These are phyloP conservation scores for Rhabdornis inornatus DNA, from an alignment of 2,113 vertebrate genomes.

Conservation along the genomic window DNA sequence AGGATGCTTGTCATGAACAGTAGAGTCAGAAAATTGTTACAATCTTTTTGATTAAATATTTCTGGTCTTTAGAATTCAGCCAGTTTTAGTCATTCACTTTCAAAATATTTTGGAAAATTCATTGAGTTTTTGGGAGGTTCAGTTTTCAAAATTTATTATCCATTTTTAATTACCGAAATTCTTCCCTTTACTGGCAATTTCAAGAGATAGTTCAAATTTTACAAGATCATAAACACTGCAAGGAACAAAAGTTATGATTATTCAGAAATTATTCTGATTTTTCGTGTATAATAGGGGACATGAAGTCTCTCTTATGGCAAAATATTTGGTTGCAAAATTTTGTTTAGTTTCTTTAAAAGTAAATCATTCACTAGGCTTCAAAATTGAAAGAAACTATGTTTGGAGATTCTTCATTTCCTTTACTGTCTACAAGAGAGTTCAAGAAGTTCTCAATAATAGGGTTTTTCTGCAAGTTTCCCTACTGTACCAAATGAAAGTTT, in stretches of 20 bases:
- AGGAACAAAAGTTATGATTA: not conserved
- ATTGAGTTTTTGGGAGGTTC: fast-evolving
- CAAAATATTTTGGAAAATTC: not conserved
- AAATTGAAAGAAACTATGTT: not conserved
- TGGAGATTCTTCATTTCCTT: not conserved
- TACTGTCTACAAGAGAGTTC: not conserved
- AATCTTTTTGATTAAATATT: not conserved
- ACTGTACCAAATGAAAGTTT: not conserved
- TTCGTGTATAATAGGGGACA: not conserved
- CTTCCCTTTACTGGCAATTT: not conserved
- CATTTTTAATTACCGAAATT: not conserved
- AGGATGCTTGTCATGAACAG: not conserved
- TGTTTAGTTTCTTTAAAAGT: not conserved
- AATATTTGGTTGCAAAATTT: not conserved
- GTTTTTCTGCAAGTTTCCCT: not conserved
- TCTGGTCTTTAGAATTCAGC: not conserved
- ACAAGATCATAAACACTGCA: not conserved
- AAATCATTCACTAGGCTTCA: not conserved
- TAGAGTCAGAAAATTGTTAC: not conserved
- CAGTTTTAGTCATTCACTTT: not conserved
- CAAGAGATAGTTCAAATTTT: not conserved
- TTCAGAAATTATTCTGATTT: not conserved
- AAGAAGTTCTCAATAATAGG: not conserved
- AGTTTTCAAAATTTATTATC: not conserved
- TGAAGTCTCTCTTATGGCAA: not conserved